Evolutionary conservation across 2,797 vertebrate species (phyloP), one percentile per base, ranked within the genome.

Genomic region (Notolepis coatsorum): DNA sequence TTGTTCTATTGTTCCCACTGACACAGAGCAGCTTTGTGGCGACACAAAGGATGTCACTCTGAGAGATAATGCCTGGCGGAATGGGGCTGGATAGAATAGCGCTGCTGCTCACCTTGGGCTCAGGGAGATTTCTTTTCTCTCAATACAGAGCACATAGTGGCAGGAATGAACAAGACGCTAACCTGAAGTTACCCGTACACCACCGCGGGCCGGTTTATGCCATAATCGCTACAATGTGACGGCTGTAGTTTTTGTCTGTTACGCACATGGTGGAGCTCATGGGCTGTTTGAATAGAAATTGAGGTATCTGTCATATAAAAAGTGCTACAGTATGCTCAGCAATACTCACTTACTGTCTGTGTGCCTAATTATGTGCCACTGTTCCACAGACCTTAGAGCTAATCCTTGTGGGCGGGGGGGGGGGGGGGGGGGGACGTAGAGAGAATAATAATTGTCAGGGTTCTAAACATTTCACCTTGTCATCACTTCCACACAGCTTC

Each of bases 11-110:
- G 85, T 89, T 90, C 76, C n/a, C 72, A 54, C 52, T 75, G 56
- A 76, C 79, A 79, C 35, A 62, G 73, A 57, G 70, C 71, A 68
- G 72, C 83, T 84, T 80, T 76, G 72, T 87, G 72, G 53, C 30
- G 58, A 80, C 75, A 89, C 85, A 89, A 91, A 89, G 82, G 68
- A 45, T 80, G 84, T 84, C 87, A 85, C 65, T 84, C 77, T 68
- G 70, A 37, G 63, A 79, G 71, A 84, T 82, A 84, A 82, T 69
- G 82, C 73, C 56, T 48, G 5, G 68, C 77, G 68, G 41, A 35
- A 64, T 50, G 71, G 47, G 50, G 61, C 68, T 3, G 54, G 71
- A 74, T 47, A 60, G 66, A 65, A 63, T 50, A 20, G 47, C 52
- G 5, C 37, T 13, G 33, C 24, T 18, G 25, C 74, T 82, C 85